phyloP scores from a whole-genome alignment of 2,888 invertebrate species.

The Odontothrips loti region DNA sequence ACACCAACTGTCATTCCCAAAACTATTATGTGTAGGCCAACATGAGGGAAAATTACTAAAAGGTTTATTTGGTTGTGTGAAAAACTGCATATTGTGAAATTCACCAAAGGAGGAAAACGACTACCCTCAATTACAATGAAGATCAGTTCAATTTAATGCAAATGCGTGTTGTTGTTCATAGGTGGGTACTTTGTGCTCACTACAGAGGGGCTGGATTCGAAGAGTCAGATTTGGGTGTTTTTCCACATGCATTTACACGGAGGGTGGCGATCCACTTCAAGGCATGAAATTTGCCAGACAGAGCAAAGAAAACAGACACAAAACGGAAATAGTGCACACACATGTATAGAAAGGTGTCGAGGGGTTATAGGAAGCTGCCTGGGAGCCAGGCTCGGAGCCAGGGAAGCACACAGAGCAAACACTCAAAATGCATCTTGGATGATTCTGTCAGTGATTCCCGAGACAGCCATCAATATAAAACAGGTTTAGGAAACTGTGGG shows the following conservation, averaged over 20 bases:
- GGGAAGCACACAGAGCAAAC: conserved; percentile 23
- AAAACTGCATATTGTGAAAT: no score
- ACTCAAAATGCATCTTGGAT: neutral
- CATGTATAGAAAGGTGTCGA: no score
- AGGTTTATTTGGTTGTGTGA: no score
- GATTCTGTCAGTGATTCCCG: neutral
- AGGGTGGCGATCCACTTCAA: neutral
- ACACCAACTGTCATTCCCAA: neutral
- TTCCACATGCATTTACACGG: neutral
- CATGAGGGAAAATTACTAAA: no score
- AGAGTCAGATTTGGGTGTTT: neutral
- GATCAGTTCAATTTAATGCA: no score
- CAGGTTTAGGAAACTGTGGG: neutral
- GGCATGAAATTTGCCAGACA: neutral
- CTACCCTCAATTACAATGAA: no score
- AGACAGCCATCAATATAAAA: neutral
- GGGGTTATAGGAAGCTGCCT: neutral
- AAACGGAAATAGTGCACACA: conserved; percentile 1
- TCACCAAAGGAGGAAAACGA: no score
- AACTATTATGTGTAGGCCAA: no score
- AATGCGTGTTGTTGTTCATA: no score
- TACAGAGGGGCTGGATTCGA: neutral
- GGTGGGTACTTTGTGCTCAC: neutral
- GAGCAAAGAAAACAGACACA: neutral
- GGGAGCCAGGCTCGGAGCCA: neutral